Percentiles rank a stretch among this genome's conserved stretches.
Evolutionary conservation across 2,888 invertebrate species (phyloP).

Genomic region (Drosophila robusta): DNA sequence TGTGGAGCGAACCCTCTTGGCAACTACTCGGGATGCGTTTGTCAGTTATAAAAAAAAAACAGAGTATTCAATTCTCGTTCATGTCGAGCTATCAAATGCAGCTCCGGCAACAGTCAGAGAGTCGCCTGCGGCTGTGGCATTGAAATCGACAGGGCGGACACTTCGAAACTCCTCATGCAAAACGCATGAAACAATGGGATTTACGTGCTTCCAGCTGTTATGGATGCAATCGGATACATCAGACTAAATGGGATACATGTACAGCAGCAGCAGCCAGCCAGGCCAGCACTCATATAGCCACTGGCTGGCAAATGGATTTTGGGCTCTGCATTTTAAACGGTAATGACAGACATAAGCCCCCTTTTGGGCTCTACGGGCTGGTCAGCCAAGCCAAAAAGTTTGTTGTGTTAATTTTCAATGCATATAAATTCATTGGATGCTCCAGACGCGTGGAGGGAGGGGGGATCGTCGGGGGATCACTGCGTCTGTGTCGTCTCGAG

Average conservation of each 20-base stretch:
- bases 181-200: conserved; percentile 73
- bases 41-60: conserved; percentile 54
- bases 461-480: conserved; percentile 26
- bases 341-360: conserved; percentile 70
- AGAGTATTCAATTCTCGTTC: conserved; percentile 45
- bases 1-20: conserved; percentile 18
- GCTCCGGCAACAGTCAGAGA: conserved; percentile 3
- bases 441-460: too few relatives aligned
- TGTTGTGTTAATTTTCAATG: conserved; percentile 76
- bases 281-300: not conserved
- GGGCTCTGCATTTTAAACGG: conserved; percentile 55
- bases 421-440: conserved; percentile 66
- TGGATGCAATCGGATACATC: conserved; percentile 76
- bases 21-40: conserved; percentile 45
- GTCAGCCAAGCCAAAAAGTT: conserved; percentile 69
- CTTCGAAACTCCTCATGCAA: conserved; percentile 67
- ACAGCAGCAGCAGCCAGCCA: conserved; percentile 20
- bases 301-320: conserved; percentile 62
- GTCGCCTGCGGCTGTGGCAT: conserved; percentile 53
- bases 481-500: conserved; percentile 39
- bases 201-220: conserved; percentile 74
- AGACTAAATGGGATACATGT: conserved; percentile 54
- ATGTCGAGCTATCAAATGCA: conserved; percentile 50
- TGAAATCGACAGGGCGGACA: conserved; percentile 64
- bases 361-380: conserved; percentile 29